phyloP scores from a whole-genome alignment of 2,797 vertebrate species.

The Siniperca scherzeri region DNA sequence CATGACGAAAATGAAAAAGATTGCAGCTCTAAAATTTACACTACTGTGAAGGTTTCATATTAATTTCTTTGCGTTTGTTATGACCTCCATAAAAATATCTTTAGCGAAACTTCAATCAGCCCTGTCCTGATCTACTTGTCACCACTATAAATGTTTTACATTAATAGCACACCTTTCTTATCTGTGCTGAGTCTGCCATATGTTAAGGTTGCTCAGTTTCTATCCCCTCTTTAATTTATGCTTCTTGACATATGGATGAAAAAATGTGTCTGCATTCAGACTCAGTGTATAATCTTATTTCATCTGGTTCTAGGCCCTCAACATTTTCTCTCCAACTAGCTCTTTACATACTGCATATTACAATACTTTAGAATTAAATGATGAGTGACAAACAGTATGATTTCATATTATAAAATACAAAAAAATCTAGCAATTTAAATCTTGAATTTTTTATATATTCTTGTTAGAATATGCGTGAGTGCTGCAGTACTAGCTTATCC shows the following conservation, averaged over 20 bases:
- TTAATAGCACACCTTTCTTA: slow-evolving; percentile 3
- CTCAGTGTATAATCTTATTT: background rate
- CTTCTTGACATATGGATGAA: slow-evolving; percentile 2
- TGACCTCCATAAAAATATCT: slow-evolving; percentile 1
- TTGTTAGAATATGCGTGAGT: slow-evolving; percentile 1
- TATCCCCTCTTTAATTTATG: slow-evolving; percentile 3
- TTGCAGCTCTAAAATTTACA: background rate
- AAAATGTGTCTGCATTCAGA: slow-evolving; percentile 10
- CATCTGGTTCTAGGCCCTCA: slow-evolving; percentile 26
- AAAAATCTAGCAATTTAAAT: background rate
- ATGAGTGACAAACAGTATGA: background rate
- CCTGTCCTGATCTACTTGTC: background rate
- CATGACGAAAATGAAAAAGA: slow-evolving; percentile 10
- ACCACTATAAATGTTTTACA: background rate
- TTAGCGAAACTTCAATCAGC: background rate
- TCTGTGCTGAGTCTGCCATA: slow-evolving; percentile 4
- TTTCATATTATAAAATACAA: slow-evolving; percentile 6
- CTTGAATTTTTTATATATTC: background rate
- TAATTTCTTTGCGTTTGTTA: slow-evolving; percentile 21
- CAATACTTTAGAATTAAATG: slow-evolving; percentile 11
- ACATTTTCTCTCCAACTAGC: background rate
- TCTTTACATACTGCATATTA: background rate
- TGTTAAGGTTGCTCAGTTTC: slow-evolving; percentile 14
- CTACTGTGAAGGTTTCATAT: slow-evolving; percentile 14
- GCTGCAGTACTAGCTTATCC: background rate